Percentiles rank a stretch among this genome's conserved stretches.
These are phyloP conservation scores for Cepphus grylle DNA, from an alignment of 2,113 vertebrate genomes.

Conservation along the genomic window DNA sequence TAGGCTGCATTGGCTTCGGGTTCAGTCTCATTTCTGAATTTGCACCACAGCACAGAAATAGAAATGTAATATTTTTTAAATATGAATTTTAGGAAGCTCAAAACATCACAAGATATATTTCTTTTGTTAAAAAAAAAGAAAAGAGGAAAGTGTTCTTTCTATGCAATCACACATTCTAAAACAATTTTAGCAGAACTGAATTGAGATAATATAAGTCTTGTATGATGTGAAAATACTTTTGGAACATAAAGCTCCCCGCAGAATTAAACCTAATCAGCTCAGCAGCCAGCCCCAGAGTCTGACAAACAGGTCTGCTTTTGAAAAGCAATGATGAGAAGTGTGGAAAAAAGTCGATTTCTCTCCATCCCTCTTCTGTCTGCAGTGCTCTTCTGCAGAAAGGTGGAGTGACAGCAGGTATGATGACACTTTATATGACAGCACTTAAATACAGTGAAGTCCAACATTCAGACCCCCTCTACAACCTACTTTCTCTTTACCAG, in stretches of 20 bases:
- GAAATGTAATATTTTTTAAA: background rate
- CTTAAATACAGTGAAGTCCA: background rate
- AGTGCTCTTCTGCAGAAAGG: background rate
- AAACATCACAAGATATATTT: background rate
- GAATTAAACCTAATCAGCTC: background rate
- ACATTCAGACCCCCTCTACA: background rate
- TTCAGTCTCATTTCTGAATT: background rate
- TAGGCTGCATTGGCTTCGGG: background rate
- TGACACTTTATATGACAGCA: background rate
- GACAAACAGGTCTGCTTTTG: background rate
- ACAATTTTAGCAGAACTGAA: background rate
- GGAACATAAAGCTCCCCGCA: background rate
- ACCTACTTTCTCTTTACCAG: background rate
- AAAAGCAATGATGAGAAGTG: background rate
- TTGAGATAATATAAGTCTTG: background rate
- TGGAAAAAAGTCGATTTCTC: background rate
- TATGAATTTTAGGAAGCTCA: background rate
- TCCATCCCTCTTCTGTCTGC: background rate
- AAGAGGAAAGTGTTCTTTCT: rapidly evolving
- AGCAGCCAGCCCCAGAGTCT: background rate
- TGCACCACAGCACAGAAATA: background rate
- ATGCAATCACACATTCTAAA: background rate
- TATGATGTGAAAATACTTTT: background rate
- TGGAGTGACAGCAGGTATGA: background rate
- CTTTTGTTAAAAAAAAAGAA: background rate